Percentiles rank a stretch among this genome's conserved stretches.
Conservation (phyloP, 2,888 invertebrate genomes). For the Empis livida region DNA sequence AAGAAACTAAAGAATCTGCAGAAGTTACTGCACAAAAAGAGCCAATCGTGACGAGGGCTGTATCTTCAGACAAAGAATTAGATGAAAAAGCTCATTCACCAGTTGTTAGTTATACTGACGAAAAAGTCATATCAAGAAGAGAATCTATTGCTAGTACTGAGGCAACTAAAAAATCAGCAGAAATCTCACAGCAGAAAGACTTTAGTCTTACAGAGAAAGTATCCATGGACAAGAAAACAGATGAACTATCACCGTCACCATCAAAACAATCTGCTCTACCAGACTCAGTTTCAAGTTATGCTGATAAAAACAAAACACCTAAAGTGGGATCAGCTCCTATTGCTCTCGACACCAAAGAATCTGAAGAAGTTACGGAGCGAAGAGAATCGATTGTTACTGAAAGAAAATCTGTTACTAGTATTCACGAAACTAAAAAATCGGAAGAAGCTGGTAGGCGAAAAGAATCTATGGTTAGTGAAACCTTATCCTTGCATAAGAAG, state of each 20-base stretch:
- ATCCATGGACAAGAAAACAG: too few relatives aligned
- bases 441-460: conserved; percentile 10
- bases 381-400: background rate
- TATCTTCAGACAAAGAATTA: too few relatives aligned
- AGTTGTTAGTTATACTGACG: too few relatives aligned
- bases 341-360: conserved; percentile 9
- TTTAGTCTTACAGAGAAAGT: too few relatives aligned
- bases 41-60: too few relatives aligned
- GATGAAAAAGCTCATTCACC: conserved; percentile 10
- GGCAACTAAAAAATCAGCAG: conserved; percentile 15
- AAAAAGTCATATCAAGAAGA: too few relatives aligned
- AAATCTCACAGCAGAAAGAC: too few relatives aligned
- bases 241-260: background rate
- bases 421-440: conserved; percentile 2
- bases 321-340: background rate
- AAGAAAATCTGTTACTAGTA: conserved; percentile 9
- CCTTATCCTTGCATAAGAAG: conserved; percentile 6
- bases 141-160: background rate
- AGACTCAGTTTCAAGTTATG: conserved; percentile 13
- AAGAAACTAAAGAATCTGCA: conserved; percentile 2
- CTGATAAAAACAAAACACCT: conserved; percentile 3
- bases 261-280: too few relatives aligned
- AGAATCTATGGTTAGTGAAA: conserved; percentile 11
- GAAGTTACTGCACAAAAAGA: too few relatives aligned
- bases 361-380: conserved; percentile 11